Conservation (phyloP, 2,113 vertebrate species). For the Ursus arctos region DNA sequence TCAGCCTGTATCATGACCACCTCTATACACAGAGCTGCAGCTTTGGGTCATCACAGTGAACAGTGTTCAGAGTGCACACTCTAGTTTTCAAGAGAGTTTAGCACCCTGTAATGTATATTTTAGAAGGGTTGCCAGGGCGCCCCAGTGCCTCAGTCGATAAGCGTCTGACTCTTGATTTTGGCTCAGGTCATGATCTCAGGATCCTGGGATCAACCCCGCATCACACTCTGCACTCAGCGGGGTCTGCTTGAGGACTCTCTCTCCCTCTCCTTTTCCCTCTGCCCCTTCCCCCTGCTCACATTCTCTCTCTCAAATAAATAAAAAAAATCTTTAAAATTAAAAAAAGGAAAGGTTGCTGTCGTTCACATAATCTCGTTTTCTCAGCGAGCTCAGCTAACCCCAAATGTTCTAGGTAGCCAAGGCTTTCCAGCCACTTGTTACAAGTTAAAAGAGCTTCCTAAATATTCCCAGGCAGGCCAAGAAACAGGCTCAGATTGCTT, state of each 20-base stretch:
- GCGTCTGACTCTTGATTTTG: no score
- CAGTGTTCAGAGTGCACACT: not conserved
- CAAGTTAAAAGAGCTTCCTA: constrained; percentile 8
- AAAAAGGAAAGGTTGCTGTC: not conserved
- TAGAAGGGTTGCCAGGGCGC: constrained; percentile 4
- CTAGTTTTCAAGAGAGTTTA: not conserved
- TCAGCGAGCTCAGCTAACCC: not conserved
- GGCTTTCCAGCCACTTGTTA: constrained; percentile 19
- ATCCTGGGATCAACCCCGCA: no score
- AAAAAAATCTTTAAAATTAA: not conserved
- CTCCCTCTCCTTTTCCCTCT: no score
- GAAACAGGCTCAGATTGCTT: not conserved
- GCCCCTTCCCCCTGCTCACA: no score
- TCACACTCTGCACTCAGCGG: no score
- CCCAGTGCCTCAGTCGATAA: no score
- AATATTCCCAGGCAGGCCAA: not conserved
- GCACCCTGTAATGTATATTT: not conserved
- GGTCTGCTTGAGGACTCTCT: no score
- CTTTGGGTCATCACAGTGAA: not conserved
- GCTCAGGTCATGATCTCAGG: no score
- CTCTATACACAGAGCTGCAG: not conserved
- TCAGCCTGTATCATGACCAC: not conserved
- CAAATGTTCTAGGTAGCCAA: not conserved
- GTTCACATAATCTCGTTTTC: not conserved
- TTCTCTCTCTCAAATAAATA: no score